Conservation (phyloP, 1,140 invertebrate genomes). For the Aplysia californica region DNA sequence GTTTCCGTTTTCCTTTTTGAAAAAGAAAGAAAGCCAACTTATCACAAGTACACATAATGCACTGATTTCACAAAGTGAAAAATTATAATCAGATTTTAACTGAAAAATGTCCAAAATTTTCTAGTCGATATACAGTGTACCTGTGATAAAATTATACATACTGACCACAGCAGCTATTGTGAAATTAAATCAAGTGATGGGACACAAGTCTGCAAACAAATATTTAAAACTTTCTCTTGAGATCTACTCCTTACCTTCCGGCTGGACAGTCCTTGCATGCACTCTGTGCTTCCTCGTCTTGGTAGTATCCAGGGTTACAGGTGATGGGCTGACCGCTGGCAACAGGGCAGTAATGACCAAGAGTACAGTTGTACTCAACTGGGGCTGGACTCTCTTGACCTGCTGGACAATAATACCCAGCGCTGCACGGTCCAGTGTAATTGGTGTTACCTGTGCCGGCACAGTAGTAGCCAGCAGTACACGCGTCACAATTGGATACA, state of each 20-base stretch:
- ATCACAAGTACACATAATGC: too few species aligned
- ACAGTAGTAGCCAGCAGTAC: slow-evolving; percentile 61
- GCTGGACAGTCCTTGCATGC: slow-evolving; percentile 57
- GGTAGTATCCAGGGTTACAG: slow-evolving; percentile 56
- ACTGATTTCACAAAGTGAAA: too few species aligned
- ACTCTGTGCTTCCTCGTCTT: slow-evolving; percentile 50
- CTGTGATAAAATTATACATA: too few species aligned
- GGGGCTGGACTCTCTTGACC: slow-evolving; percentile 56
- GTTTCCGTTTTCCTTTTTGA: too few species aligned
- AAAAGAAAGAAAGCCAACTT: too few species aligned
- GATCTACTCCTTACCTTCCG: slow-evolving; percentile 61
- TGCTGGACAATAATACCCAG: slow-evolving; percentile 62
- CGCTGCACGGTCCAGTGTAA: slow-evolving; percentile 50
- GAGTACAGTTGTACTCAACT: slow-evolving; percentile 56
- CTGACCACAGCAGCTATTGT: too few species aligned
- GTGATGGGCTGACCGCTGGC: slow-evolving; percentile 44
- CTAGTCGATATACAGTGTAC: too few species aligned
- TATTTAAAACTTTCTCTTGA: too few species aligned
- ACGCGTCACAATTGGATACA: slow-evolving; percentile 48
- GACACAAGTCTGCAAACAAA: too few species aligned
- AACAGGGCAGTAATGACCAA: slow-evolving; percentile 59
- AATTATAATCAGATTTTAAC: too few species aligned
- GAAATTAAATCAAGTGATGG: too few species aligned
- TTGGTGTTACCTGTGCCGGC: slow-evolving; percentile 46
- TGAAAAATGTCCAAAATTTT: too few species aligned